Evolutionary conservation across 2,888 invertebrate species (phyloP), one percentile per base, ranked within the genome.

Genomic region (Eupithecia vulgata): DNA sequence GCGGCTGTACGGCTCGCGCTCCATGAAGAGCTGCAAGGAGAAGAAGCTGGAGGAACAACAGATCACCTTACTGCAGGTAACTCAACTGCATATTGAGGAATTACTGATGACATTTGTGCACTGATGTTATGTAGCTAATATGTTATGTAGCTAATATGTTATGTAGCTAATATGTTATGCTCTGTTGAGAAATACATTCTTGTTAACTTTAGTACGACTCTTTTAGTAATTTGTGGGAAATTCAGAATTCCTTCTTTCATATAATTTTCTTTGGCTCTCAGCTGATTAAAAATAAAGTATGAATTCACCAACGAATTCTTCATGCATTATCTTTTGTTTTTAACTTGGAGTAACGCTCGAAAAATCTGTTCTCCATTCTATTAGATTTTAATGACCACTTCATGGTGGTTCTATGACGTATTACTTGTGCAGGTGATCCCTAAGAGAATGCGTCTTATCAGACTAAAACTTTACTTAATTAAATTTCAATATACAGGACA

Each of bases 41-140:
- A 98, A 98, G 91, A 98, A 98, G 90, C 95, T 97, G 81, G 97
- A 98, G 83, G 98, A 98, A 83, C 98, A 98, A 87, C 97, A 98
- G 93, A 98, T 98, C 72, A 98, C 98, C 0, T 95, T 98, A 48
- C 92, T 98, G n/a, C 94, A 75, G 66, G 74, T 74, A 30, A n/a
- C 0, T 52, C n/a, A 2, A 48, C 1, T n/a, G n/a, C 7, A 48
- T 45, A 0, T 45, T 45, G 42, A 17, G 6, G 40, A 40, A 13
- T 13, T 40, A 40, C 40, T 40, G 40, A 2, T 12, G 13, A 40
- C 40, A 40, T 40, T 40, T 13, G 40, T 40, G 13, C 3, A 0
- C 13, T 1, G 12, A 40, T 40, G 13, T 40, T 13, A 12, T 13
- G 40, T 40, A 40, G 40, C 40, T 40, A 13, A 40, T 13, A n/a